Percentiles rank a stretch among this genome's conserved stretches.
phyloP scores from a whole-genome alignment of 2,888 invertebrate species.

The Euspilapteryx auroguttella region DNA sequence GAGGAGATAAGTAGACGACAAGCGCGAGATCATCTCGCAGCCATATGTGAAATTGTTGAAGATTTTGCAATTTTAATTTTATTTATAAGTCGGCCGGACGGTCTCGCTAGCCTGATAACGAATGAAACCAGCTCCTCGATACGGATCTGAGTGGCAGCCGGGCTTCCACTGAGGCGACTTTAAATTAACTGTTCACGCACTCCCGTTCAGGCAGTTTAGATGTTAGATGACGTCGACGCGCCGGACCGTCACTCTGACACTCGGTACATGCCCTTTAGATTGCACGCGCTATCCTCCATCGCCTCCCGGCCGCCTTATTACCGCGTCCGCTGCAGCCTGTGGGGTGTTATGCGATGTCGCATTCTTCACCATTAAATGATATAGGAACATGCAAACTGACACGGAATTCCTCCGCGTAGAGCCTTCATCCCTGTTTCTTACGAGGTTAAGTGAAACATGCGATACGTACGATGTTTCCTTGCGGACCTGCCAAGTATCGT shows the following conservation, averaged over 20 bases:
- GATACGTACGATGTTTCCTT: conserved; percentile 31
- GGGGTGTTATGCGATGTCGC: neutral
- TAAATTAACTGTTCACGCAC: conserved; percentile 56
- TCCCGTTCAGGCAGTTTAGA: conserved; percentile 52
- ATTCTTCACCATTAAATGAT: neutral
- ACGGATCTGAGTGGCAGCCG: conserved; percentile 42
- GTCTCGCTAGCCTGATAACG: conserved; percentile 54
- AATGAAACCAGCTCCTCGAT: conserved; percentile 49
- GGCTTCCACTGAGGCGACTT: conserved; percentile 34
- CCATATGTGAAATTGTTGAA: conserved; percentile 57
- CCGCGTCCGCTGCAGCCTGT: no score
- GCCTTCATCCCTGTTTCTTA: conserved; percentile 36
- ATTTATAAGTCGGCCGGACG: conserved; percentile 48
- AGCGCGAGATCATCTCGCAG: conserved; percentile 41
- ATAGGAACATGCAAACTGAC: conserved; percentile 7
- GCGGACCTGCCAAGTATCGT: conserved; percentile 41
- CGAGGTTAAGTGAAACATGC: conserved; percentile 31
- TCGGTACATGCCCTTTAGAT: conserved; percentile 4
- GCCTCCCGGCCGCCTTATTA: neutral
- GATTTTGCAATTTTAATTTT: conserved; percentile 61
- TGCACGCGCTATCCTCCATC: neutral
- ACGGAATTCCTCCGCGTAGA: conserved; percentile 39
- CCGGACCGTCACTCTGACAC: no score
- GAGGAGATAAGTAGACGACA: conserved; percentile 29
- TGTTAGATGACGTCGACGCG: conserved; percentile 53